Base-by-base conservation (phyloP, 2,113 vertebrate species). In the Tychaedon coryphoeus region DNA sequence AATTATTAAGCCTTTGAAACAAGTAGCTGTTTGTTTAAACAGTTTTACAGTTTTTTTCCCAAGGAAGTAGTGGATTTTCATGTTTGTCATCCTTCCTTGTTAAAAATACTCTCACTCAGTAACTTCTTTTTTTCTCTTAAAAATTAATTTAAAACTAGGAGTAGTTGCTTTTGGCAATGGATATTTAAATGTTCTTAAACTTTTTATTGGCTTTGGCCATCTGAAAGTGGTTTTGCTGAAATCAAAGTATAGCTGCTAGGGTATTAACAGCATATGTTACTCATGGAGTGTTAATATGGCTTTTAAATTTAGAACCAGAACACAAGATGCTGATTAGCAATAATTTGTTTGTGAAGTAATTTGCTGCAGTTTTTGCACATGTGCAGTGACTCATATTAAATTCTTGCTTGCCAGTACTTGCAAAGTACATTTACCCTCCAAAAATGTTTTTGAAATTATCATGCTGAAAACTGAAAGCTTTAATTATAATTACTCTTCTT, bases 241-340 rank as follows among this genome's bases (percentile, higher is more conserved):
- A 96, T 87, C 89, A 91, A 92, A 95, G 96, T 93, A 92, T 96
- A 96, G 96, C 93, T 96, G 88, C 88, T 89, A 78, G 93, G 83
- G 90, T 97, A 97, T 96, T 97, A 97, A 96, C 95, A 96, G 94
- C 97, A 91, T 90, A 90, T 97, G 97, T 97, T 97, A 97, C 96
- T 97, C 94, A 85, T 92, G 91, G 96, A 93, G 96, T 96, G 95
- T 97, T 98, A 97, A 98, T 97, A 97, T 84, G 95, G 91, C 91
- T 96, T 97, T 98, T 98, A 98, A 97, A 98, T 98, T 97, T 98
- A 97, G 96, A 98, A 96, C 88, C 95, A 96, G 97, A 97, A 98
- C 97, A 98, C 95, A 98, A 98, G 97, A 98, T 97, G 97, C 81
- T 98, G 98, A 98, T 98, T 98, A 86, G 98, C 97, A 98, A 88